A percentile compares a stretch with the other conserved stretches of the same genome.
phyloP scores from a whole-genome alignment of 2,797 vertebrate genomes.

The Crypturellus tataupa region DNA sequence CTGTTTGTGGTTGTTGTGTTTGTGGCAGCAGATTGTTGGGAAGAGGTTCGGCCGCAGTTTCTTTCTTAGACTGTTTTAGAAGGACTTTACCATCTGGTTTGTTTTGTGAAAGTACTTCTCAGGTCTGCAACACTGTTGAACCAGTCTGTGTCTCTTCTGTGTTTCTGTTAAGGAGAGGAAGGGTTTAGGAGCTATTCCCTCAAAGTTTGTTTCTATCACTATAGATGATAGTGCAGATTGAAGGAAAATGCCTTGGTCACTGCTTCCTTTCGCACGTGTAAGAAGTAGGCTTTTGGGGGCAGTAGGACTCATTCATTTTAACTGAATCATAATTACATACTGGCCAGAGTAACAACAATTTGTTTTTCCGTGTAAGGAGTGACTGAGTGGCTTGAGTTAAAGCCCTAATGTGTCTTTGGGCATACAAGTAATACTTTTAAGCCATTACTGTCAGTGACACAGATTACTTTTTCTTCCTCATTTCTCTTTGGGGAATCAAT shows the following conservation, averaged over 20 bases:
- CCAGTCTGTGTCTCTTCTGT: background rate
- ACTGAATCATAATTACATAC: background rate
- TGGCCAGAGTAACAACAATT: background rate
- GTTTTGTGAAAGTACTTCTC: constrained; percentile 9
- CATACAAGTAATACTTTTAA: background rate
- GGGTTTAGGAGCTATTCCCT: background rate
- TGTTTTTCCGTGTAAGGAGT: background rate
- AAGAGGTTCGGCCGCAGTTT: constrained; percentile 4
- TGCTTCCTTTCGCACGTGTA: background rate
- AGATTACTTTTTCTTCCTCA: background rate
- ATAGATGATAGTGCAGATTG: background rate
- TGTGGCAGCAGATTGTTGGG: constrained; percentile 30
- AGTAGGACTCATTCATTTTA: background rate
- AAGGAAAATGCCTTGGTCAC: background rate
- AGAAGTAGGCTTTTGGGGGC: rapidly evolving
- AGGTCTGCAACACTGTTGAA: background rate
- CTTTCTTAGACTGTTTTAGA: constrained; percentile 18
- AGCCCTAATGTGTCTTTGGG: background rate
- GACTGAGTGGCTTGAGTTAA: background rate
- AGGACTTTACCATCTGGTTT: background rate
- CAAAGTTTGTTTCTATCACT: background rate
- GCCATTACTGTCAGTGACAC: background rate
- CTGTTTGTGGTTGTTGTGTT: background rate
- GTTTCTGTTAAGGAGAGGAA: background rate
- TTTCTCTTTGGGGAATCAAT: background rate